Conservation (phyloP, 2,888 invertebrate genomes). For the Hofmannophila pseudospretella region DNA sequence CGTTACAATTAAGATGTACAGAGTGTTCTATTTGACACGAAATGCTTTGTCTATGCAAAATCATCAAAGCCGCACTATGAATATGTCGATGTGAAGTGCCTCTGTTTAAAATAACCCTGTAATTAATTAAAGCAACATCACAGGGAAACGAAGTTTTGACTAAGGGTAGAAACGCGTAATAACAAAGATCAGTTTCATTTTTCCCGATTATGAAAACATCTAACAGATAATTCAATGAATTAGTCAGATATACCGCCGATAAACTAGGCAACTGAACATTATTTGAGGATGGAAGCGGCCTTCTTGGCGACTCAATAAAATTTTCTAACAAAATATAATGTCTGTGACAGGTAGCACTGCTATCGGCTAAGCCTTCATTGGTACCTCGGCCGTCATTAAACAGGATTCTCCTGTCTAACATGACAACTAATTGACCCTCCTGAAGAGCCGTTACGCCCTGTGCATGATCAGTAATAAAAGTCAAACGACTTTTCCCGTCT, state of each 20-base stretch:
- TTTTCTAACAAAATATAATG: constrained; percentile 58
- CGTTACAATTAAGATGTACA: constrained; percentile 36
- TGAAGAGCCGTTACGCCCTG: constrained; percentile 94
- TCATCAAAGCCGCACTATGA: constrained; percentile 43
- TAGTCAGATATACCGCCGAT: constrained; percentile 42
- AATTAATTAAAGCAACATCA: constrained; percentile 54
- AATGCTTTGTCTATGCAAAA: constrained; percentile 48
- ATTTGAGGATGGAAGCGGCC: constrained; percentile 7
- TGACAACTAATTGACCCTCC: constrained; percentile 92
- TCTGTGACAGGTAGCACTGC: constrained; percentile 79
- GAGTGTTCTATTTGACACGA: constrained; percentile 40
- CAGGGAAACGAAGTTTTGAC: constrained; percentile 57
- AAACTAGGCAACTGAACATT: constrained; percentile 45
- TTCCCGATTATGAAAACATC: constrained; percentile 51
- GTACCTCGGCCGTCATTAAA: constrained; percentile 96
- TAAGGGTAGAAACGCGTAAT: constrained; percentile 51
- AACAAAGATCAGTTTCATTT: constrained; percentile 32
- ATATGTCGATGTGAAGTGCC: constrained; percentile 19
- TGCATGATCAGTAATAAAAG: constrained; percentile 90
- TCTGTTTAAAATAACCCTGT: constrained; percentile 36
- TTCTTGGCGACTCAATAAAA: constrained; percentile 23
- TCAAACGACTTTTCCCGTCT: constrained; percentile 83
- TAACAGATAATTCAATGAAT: constrained; percentile 38
- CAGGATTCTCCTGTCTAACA: constrained; percentile 93
- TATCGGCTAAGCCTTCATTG: constrained; percentile 95